Percentiles rank a stretch among this genome's conserved stretches.
Conservation (phyloP, 2,888 invertebrate genomes). For the Thelaira solivaga region DNA sequence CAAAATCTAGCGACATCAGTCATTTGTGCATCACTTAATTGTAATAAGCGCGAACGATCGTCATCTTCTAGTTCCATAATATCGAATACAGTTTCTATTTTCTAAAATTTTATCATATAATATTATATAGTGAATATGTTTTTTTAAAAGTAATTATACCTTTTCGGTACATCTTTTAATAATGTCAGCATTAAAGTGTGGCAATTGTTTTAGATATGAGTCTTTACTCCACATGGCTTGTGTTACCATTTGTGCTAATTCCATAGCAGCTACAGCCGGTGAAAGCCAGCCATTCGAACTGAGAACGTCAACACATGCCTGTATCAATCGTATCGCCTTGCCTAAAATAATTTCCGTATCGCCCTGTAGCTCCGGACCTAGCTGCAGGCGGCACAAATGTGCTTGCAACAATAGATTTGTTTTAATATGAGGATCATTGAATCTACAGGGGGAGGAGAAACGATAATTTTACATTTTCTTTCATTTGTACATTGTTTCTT, state of each 20-base stretch:
- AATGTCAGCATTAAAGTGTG: conserved; percentile 93
- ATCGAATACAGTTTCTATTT: conserved; percentile 86
- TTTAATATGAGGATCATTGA: conserved; percentile 97
- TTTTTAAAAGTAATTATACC: conserved; percentile 66
- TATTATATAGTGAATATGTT: too few relatives aligned
- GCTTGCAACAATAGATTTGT: conserved; percentile 97
- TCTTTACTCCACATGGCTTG: conserved; percentile 99
- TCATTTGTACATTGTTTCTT: conserved; percentile 34
- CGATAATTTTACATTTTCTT: not conserved
- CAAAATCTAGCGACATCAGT: conserved; percentile 99
- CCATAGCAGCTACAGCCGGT: conserved; percentile 99
- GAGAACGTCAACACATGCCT: conserved; percentile 97
- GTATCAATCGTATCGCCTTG: conserved; percentile 89
- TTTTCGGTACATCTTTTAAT: conserved; percentile 94
- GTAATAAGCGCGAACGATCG: conserved; percentile 86
- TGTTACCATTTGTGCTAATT: conserved; percentile 99
- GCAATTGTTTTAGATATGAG: conserved; percentile 96
- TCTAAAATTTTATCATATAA: conserved; percentile 71
- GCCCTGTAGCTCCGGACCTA: conserved; percentile 97
- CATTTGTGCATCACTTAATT: conserved; percentile 92
- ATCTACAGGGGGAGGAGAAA: conserved; percentile 79
- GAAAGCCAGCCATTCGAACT: conserved; percentile 98
- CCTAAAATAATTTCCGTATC: conserved; percentile 94
- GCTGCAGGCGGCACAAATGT: conserved; percentile 94
- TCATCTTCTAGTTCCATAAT: conserved; percentile 91